These are phyloP conservation scores for Callyntrura sp. DNA, from an alignment of 2,888 invertebrate species.

Conservation along the genomic window DNA sequence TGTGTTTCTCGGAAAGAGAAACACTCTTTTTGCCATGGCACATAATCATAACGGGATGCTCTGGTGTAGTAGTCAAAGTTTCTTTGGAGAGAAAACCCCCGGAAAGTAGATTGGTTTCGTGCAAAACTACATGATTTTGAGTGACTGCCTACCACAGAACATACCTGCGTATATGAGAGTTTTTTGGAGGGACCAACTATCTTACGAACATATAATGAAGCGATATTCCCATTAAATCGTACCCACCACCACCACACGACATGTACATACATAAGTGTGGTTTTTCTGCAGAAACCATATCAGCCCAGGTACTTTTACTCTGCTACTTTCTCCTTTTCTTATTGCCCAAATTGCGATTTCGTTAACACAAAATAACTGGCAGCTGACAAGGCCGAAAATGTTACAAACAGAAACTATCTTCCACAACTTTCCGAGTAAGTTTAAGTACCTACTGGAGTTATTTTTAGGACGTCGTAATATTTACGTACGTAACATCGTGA, in stretches of 20 bases:
- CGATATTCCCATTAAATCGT: no score
- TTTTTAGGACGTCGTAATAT: no score
- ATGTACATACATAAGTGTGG: neutral
- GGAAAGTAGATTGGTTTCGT: conserved; percentile 36
- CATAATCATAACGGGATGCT: conserved; percentile 14
- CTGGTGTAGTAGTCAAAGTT: neutral
- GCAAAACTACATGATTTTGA: conserved; percentile 25
- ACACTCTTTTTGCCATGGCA: conserved; percentile 10
- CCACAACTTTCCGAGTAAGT: no score
- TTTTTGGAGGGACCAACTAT: no score
- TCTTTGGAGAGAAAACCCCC: neutral
- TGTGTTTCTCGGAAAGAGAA: no score
- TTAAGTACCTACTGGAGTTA: no score
- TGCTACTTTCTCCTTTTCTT: conserved; percentile 42
- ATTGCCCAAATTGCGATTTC: conserved; percentile 21
- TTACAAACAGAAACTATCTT: neutral
- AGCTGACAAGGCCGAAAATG: conserved; percentile 27
- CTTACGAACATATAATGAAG: no score
- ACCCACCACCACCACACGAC: neutral
- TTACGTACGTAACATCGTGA: no score
- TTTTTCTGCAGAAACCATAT: neutral
- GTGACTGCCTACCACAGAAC: no score
- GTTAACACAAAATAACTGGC: conserved; percentile 38
- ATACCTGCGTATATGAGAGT: no score
- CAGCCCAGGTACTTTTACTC: neutral